These are phyloP conservation scores for Bombycilla garrulus DNA, from an alignment of 2,113 vertebrate genomes.

Conservation along the genomic window DNA sequence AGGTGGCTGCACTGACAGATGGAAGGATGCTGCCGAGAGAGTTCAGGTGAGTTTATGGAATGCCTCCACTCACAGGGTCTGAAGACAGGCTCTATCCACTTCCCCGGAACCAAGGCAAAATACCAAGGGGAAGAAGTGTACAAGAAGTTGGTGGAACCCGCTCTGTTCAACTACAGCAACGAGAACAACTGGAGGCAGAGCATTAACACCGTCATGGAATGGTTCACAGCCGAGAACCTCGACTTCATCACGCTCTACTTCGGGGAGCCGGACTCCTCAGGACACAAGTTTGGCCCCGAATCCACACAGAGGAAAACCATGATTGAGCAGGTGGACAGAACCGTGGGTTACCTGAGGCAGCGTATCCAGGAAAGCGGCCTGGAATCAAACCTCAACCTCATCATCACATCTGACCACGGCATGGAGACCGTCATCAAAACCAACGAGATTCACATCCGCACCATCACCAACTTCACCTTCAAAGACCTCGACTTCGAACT, in stretches of 20 bases:
- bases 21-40: background rate
- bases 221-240: constrained; percentile 76
- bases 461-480: constrained; percentile 78
- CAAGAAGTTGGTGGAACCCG: constrained; percentile 73
- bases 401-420: constrained; percentile 88
- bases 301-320: constrained; percentile 74
- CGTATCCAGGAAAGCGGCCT: constrained; percentile 59
- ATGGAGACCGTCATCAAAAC: constrained; percentile 76
- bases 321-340: constrained; percentile 84
- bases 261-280: constrained; percentile 82
- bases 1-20: background rate
- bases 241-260: constrained; percentile 89
- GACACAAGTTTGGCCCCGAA: constrained; percentile 83
- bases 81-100: constrained; percentile 86
- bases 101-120: constrained; percentile 81
- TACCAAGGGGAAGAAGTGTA: constrained; percentile 75
- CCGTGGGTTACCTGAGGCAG: constrained; percentile 81
- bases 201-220: constrained; percentile 77
- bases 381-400: constrained; percentile 75
- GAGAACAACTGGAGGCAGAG: constrained; percentile 82
- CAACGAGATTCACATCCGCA: constrained; percentile 71
- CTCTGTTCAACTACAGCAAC: constrained; percentile 72
- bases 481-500: constrained; percentile 82
- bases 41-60: background rate
- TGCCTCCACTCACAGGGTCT: constrained; percentile 77